Percentiles rank a stretch among this genome's conserved stretches.
Evolutionary conservation across 2,888 invertebrate species (phyloP).

Genomic region (Scaptomyza parva): DNA sequence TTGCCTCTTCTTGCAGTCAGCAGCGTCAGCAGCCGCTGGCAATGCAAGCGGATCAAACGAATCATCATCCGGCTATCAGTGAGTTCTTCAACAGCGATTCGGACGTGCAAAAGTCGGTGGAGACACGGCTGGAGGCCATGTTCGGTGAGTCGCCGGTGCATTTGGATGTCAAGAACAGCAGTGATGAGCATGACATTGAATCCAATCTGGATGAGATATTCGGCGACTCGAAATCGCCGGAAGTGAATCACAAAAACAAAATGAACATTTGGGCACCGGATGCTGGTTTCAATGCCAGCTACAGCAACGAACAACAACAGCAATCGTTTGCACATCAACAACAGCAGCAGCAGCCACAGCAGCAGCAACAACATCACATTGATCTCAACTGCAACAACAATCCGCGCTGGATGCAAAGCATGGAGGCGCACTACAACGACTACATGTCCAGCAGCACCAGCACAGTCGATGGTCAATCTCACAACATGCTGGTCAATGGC

Average conservation of each 20-base stretch:
- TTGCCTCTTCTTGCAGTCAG: constrained; percentile 74
- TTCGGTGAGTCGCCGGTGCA: constrained; percentile 84
- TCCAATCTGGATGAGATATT: constrained; percentile 84
- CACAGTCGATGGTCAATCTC: constrained; percentile 58
- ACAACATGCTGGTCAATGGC: constrained; percentile 60
- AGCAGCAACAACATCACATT: constrained; percentile 78
- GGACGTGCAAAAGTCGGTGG: constrained; percentile 84
- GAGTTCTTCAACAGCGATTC: constrained; percentile 83
- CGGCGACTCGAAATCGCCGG: constrained; percentile 81
- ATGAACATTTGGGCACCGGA: constrained; percentile 76
- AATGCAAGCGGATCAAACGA: constrained; percentile 62
- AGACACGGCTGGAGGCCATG: constrained; percentile 84
- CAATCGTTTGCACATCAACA: constrained; percentile 46
- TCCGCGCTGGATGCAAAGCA: constrained; percentile 84
- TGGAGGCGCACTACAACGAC: constrained; percentile 83
- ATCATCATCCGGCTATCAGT: constrained; percentile 78
- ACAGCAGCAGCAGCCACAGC: constrained; percentile 35
- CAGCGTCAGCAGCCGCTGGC: constrained; percentile 73
- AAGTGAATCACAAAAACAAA: constrained; percentile 55
- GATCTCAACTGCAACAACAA: constrained; percentile 81
- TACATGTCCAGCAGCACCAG: constrained; percentile 72
- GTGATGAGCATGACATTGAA: constrained; percentile 81
- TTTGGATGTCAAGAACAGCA: constrained; percentile 74
- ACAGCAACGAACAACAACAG: constrained; percentile 42
- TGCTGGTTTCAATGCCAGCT: constrained; percentile 42